A percentile compares a stretch with the other conserved stretches of the same genome.
Conservation (phyloP, 2,113 vertebrate genomes). For the Mustela lutreola region DNA sequence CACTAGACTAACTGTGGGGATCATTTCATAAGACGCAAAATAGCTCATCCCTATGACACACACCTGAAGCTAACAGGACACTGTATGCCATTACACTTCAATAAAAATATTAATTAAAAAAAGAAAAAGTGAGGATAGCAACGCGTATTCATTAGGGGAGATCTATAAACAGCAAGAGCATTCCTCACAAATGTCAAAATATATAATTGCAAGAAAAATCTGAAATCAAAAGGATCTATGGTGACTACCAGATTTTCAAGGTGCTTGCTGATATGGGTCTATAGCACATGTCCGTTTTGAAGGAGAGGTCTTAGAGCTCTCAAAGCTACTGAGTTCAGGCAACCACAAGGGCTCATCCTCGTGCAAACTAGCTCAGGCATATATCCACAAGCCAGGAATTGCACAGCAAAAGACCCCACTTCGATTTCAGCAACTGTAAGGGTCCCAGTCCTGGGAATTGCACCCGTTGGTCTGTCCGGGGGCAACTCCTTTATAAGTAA, state of each 20-base stretch:
- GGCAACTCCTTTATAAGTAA: not conserved
- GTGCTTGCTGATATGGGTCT: not conserved
- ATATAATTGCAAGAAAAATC: not conserved
- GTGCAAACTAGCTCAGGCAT: not conserved
- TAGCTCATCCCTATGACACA: not conserved
- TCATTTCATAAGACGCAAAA: not conserved
- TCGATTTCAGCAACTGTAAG: not conserved
- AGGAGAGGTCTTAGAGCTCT: not conserved
- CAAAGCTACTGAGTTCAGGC: not conserved
- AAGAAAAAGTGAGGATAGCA: not conserved
- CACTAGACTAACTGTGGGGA: no score
- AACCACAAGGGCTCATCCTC: fast-evolving
- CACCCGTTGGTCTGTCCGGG: not conserved
- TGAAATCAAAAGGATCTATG: not conserved
- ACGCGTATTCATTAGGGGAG: not conserved
- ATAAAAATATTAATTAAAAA: not conserved
- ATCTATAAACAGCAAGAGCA: not conserved
- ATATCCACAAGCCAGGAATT: fast-evolving
- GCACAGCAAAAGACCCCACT: not conserved
- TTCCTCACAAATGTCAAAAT: not conserved
- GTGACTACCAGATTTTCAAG: not conserved
- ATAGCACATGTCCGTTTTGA: fast-evolving
- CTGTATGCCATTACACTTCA: not conserved
- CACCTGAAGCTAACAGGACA: not conserved
- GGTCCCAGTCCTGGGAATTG: not conserved